phyloP scores from a whole-genome alignment of 2,797 vertebrate genomes.

The Smutsia temminckii region DNA sequence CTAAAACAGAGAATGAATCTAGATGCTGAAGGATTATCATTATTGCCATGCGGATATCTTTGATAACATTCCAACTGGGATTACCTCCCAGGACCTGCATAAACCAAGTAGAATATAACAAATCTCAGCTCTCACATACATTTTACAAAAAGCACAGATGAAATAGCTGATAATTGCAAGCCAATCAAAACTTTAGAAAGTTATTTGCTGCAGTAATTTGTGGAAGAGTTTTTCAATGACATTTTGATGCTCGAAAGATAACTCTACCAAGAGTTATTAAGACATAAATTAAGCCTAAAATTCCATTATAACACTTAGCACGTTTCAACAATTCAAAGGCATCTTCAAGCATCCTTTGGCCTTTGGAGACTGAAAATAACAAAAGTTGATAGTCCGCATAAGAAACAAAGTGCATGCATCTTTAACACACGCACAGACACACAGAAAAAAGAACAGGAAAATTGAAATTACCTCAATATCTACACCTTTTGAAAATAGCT shows the following conservation, averaged over 20 bases:
- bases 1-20: conserved; percentile 82
- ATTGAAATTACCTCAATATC: neutral
- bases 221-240: conserved; percentile 70
- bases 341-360: conserved; percentile 61
- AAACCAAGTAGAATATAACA: conserved; percentile 81
- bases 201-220: conserved; percentile 69
- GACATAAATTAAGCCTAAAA: conserved; percentile 76
- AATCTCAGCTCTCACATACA: conserved; percentile 66
- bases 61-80: conserved; percentile 83
- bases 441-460: neutral
- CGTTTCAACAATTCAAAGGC: conserved; percentile 60
- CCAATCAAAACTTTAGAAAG: conserved; percentile 68
- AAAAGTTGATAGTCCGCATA: neutral
- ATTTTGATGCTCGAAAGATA: conserved; percentile 74
- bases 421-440: neutral
- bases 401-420: neutral
- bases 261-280: conserved; percentile 70
- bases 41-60: conserved; percentile 80
- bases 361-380: neutral
- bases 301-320: conserved; percentile 55
- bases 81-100: conserved; percentile 77
- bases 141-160: conserved; percentile 66
- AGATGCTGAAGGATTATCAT: conserved; percentile 84
- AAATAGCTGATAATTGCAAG: conserved; percentile 59
- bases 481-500: neutral